These are phyloP conservation scores for Semotilus atromaculatus DNA, from an alignment of 2,797 vertebrate genomes.

Conservation along the genomic window DNA sequence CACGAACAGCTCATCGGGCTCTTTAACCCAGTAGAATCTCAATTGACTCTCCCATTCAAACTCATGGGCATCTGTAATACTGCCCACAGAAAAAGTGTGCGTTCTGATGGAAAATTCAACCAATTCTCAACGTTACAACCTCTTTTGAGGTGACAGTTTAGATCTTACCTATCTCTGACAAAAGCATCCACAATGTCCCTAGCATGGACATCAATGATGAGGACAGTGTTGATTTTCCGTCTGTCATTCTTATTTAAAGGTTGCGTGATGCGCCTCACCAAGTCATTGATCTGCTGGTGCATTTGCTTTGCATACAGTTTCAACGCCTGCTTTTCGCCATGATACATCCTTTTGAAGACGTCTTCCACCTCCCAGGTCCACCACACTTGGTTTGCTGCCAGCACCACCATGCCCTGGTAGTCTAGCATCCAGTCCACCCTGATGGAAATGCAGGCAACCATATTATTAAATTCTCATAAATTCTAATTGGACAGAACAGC, in stretches of 20 bases:
- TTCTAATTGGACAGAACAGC: neutral
- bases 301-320: slow-evolving; percentile 88
- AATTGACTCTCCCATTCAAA: slow-evolving; percentile 98
- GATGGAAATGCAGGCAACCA: neutral
- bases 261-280: slow-evolving; percentile 87
- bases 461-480: neutral
- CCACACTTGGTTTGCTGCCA: slow-evolving; percentile 95
- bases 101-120: neutral
- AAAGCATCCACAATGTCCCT: slow-evolving; percentile 93
- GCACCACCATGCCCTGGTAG: slow-evolving; percentile 95
- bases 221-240: slow-evolving; percentile 92
- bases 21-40: slow-evolving; percentile 91
- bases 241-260: slow-evolving; percentile 88
- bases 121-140: neutral
- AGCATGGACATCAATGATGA: slow-evolving; percentile 96
- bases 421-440: slow-evolving; percentile 97
- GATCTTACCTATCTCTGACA: slow-evolving; percentile 85
- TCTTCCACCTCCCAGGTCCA: slow-evolving; percentile 99
- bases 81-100: slow-evolving; percentile 60
- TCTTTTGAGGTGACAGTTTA: neutral
- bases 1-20: slow-evolving; percentile 85
- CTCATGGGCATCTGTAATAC: slow-evolving; percentile 89
- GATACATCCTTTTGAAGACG: slow-evolving; percentile 84
- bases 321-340: slow-evolving; percentile 89
- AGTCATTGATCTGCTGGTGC: slow-evolving; percentile 89